These are phyloP conservation scores for Plagiodera versicolora DNA, from an alignment of 2,888 invertebrate genomes.

Conservation along the genomic window DNA sequence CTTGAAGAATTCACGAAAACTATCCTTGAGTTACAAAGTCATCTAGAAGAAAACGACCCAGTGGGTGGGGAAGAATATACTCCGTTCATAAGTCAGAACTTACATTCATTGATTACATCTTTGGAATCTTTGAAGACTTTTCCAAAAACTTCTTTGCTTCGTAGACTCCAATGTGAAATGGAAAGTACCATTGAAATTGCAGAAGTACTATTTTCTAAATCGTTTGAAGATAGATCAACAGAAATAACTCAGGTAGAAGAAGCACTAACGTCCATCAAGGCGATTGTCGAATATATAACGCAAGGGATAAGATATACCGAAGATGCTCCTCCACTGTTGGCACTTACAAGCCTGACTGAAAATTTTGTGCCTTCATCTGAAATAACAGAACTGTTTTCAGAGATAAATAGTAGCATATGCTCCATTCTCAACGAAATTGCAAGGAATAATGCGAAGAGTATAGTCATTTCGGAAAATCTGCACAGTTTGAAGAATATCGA, in stretches of 20 bases:
- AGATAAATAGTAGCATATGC: neutral
- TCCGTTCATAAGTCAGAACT: neutral
- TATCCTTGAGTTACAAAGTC: conserved; percentile 26
- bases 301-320: neutral
- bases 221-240: conserved; percentile 2
- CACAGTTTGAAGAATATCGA: neutral
- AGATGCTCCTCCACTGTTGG: neutral
- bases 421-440: neutral
- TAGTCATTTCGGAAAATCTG: neutral
- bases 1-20: conserved; percentile 26
- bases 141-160: conserved; percentile 2
- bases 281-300: neutral
- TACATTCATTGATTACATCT: conserved; percentile 3
- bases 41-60: conserved; percentile 4
- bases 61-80: neutral
- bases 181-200: conserved; percentile 13
- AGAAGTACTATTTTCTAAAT: conserved; percentile 13
- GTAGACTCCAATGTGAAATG: conserved; percentile 15
- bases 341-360: neutral
- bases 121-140: neutral
- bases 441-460: conserved; percentile 10
- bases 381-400: neutral
- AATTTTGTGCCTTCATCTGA: neutral
- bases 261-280: conserved; percentile 12
- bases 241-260: conserved; percentile 18